Conservation (phyloP, 2,888 invertebrate genomes). For the Nemoura dubitans region DNA sequence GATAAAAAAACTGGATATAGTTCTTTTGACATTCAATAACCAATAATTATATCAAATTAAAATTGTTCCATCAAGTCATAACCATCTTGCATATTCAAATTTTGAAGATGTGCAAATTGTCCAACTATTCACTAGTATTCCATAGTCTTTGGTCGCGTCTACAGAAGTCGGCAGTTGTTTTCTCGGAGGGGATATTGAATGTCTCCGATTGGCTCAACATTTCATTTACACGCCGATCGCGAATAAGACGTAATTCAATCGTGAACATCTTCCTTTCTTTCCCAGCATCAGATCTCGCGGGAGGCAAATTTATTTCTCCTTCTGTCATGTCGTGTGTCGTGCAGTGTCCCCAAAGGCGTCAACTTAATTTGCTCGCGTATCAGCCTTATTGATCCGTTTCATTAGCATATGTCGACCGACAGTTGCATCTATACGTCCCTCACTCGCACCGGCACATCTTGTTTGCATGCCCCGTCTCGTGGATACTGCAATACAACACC, state of each 20-base stretch:
- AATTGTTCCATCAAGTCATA: too few species aligned
- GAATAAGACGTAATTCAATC: neutral
- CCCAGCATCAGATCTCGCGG: neutral
- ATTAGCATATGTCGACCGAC: conserved; percentile 8
- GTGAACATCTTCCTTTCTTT: conserved; percentile 15
- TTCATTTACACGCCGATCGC: neutral
- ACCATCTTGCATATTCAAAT: too few species aligned
- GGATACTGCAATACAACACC: too few species aligned
- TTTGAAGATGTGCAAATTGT: neutral
- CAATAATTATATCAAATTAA: neutral
- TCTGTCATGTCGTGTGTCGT: conserved; percentile 23
- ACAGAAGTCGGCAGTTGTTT: too few species aligned
- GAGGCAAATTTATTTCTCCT: neutral
- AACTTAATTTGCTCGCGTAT: conserved; percentile 36
- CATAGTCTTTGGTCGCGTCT: too few species aligned
- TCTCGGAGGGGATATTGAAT: too few species aligned
- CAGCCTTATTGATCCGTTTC: conserved; percentile 15
- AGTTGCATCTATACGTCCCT: too few species aligned
- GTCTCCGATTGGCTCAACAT: too few species aligned
- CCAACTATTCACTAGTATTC: neutral
- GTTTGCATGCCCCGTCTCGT: neutral
- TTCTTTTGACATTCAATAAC: neutral
- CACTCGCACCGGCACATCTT: neutral
- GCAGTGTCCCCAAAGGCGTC: conserved; percentile 29
- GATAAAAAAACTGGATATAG: neutral